Base-by-base conservation (phyloP, 1,140 invertebrate species). In the Panulirus ornatus region DNA sequence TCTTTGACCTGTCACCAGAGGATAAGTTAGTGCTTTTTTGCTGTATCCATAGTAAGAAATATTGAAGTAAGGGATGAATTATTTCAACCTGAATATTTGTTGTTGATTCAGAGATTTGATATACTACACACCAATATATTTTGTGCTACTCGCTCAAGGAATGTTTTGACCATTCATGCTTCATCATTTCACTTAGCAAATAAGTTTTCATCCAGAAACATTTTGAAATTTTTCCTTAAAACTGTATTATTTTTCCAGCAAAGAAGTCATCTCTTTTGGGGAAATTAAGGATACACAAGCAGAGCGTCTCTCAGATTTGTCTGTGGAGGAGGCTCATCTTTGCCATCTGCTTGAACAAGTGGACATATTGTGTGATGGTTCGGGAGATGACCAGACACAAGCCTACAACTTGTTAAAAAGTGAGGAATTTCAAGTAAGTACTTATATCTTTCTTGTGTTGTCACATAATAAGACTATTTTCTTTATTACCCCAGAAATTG, bases 351-450 rank as follows among this genome's bases (percentile, higher is more conserved):
- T 89, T 44, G 34, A 89, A 22, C 79, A 89, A 34, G 63, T 84
- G 16, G 88, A 89, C 42, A n/a, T n/a, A 1, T 70, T 89, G 38
- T 54, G 16, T 73, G 88, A 89, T 11, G 88, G 88, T 0, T 30
- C 63, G n/a, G 44, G 16, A 36, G 78, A 89, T 36, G 88, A 89
- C 14, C 88, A 89, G 44, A 75, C 66, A 30, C 44, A 76, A 40
- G 88, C 79, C 27, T 89, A 54, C 79, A 47, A 75, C n/a, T 42
- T 84, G 40, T 30, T 89, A 9, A 82, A 82, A 36, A 51, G n/a
- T 54, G 81, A 89, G 38, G 79, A 73, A 84, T 5, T 76, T 14
- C 2, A 54, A 66, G 88, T 89, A 75, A 75, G 76, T 51, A 66
- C 5, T 14, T 11, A 63, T n/a, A n/a, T n/a, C n/a, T n/a, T n/a